These are phyloP conservation scores for Columbina picui DNA, from an alignment of 2,113 vertebrate species.

Conservation along the genomic window DNA sequence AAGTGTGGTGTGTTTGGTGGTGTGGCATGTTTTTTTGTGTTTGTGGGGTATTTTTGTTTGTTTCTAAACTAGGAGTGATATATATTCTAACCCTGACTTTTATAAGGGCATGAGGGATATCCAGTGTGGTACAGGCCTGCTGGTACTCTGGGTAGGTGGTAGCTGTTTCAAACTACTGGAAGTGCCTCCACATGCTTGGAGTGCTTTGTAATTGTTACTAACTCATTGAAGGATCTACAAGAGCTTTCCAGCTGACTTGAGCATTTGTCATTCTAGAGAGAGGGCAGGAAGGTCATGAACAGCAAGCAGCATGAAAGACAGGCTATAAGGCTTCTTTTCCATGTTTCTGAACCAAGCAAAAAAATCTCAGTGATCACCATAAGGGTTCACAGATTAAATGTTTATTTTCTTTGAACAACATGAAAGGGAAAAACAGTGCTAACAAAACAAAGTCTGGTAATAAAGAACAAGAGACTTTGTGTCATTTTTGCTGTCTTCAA, in stretches of 20 bases:
- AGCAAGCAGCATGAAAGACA: not conserved
- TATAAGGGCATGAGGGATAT: not conserved
- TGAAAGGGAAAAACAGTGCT: not conserved
- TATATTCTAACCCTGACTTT: not conserved
- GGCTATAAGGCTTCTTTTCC: not conserved
- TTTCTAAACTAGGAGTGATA: not conserved
- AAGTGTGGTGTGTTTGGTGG: no score
- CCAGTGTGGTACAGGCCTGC: not conserved
- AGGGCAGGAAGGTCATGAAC: not conserved
- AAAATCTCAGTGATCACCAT: not conserved
- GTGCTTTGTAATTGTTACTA: not conserved
- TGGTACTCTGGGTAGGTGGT: not conserved
- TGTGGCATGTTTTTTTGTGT: no score
- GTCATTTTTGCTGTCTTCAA: not conserved
- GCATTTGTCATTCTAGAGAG: not conserved
- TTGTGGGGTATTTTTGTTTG: not conserved
- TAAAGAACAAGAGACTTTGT: not conserved
- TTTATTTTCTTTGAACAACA: not conserved
- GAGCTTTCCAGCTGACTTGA: not conserved
- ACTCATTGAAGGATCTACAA: not conserved
- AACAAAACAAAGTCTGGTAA: not conserved
- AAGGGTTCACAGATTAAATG: not conserved
- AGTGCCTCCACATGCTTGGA: not conserved
- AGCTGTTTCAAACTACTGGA: slow-evolving; percentile 25
- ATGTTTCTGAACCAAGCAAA: not conserved